phyloP scores from a whole-genome alignment of 2,888 invertebrate species.

The Sinhomidia bicolor region DNA sequence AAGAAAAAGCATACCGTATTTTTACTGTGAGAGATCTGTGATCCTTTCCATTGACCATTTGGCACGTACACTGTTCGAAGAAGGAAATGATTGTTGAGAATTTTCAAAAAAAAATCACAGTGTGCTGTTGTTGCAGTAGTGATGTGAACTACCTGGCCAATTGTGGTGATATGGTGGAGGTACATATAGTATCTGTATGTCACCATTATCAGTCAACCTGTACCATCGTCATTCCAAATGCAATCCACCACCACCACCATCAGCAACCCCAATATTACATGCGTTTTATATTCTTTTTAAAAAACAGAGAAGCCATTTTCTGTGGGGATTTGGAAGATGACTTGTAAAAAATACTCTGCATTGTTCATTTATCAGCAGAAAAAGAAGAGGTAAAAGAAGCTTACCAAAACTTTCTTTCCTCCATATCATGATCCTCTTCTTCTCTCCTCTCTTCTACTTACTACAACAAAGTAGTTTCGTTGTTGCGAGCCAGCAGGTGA shows the following conservation, averaged over 20 bases:
- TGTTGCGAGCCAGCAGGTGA: constrained; percentile 70
- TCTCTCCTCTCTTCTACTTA: not conserved
- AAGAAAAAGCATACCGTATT: no score
- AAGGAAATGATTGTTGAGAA: constrained; percentile 65
- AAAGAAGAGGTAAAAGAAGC: not conserved
- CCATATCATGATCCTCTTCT: not conserved
- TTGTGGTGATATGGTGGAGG: no score
- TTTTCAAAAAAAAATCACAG: constrained; percentile 23
- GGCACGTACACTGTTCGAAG: constrained; percentile 57
- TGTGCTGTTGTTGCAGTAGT: no score
- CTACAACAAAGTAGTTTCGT: constrained; percentile 53
- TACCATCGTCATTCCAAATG: not conserved
- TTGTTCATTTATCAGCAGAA: constrained; percentile 50
- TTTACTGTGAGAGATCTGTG: not conserved
- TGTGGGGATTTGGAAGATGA: constrained; percentile 65
- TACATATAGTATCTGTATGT: no score
- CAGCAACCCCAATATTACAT: no score
- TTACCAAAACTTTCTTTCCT: constrained; percentile 18
- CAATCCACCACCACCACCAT: not conserved
- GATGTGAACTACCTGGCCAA: constrained; percentile 3
- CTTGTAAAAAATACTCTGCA: constrained; percentile 54
- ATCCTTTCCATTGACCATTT: constrained; percentile 53
- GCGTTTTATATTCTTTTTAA: not conserved
- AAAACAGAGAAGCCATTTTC: not conserved
- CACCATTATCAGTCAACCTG: constrained; percentile 20